Percentiles rank a stretch among this genome's conserved stretches.
Evolutionary conservation across 2,888 invertebrate species (phyloP).

Genomic region (Flexamia atlantica): DNA sequence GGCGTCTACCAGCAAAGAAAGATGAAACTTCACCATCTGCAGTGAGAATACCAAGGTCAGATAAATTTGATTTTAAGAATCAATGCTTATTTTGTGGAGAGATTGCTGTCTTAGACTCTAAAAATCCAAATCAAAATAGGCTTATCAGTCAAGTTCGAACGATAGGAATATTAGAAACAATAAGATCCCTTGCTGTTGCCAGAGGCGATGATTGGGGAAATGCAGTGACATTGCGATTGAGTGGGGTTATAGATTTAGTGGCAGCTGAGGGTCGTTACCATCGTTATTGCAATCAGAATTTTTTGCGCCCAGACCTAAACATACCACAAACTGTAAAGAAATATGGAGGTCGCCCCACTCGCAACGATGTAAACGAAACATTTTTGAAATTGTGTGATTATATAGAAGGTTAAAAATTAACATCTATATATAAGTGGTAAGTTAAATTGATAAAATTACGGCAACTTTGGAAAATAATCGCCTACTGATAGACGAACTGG

Average conservation of each 20-base stretch:
- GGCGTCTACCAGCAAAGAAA: constrained; percentile 24
- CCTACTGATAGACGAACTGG: no score
- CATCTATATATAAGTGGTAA: no score
- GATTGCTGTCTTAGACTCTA: constrained; percentile 28
- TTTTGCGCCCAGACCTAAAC: constrained; percentile 26
- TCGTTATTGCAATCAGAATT: constrained; percentile 29
- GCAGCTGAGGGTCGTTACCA: constrained; percentile 10
- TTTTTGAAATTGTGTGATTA: constrained; percentile 19
- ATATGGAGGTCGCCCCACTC: constrained; percentile 20
- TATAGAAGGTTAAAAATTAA: constrained; percentile 16
- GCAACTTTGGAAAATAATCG: no score
- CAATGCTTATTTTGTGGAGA: constrained; percentile 31
- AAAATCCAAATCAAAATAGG: constrained; percentile 8
- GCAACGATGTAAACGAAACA: constrained; percentile 15
- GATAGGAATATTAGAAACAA: constrained; percentile 26
- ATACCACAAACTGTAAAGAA: constrained; percentile 17
- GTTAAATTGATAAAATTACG: no score
- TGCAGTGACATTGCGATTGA: constrained; percentile 16
- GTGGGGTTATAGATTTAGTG: constrained; percentile 34
- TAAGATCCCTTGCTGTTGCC: constrained; percentile 24
- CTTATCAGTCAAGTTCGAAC: constrained; percentile 15
- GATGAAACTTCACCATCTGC: constrained; percentile 9
- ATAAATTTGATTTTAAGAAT: constrained; percentile 19
- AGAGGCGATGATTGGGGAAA: constrained; percentile 17
- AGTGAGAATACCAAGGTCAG: constrained; percentile 23